Conservation (phyloP, 1,140 invertebrate species). For the Paraescarpia echinospica region DNA sequence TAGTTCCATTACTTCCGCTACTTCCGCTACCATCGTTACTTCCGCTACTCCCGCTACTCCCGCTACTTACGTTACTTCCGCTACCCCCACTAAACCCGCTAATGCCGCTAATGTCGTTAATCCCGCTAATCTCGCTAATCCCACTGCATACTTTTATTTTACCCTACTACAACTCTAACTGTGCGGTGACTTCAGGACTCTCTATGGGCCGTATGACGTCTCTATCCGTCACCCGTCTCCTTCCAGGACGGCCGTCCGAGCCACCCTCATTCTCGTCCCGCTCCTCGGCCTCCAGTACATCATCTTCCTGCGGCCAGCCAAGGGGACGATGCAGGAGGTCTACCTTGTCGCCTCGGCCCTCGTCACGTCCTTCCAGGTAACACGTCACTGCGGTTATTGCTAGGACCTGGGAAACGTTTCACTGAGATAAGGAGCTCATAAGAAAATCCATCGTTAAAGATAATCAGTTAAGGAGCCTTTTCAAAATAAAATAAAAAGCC, state of each 20-base stretch:
- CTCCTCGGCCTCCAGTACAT: conserved; percentile 54
- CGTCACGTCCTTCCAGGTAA: conserved; percentile 84
- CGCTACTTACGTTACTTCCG: not conserved
- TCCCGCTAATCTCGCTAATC: not conserved
- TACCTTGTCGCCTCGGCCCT: conserved; percentile 85
- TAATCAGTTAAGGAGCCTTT: too few relatives aligned
- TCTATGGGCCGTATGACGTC: not conserved
- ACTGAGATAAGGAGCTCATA: not conserved
- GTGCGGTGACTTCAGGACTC: not conserved
- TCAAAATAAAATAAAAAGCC: too few relatives aligned
- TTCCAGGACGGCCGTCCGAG: conserved; percentile 63
- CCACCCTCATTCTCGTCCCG: conserved; percentile 59
- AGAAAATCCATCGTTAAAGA: not conserved
- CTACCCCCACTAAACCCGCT: not conserved
- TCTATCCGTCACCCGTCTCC: not conserved
- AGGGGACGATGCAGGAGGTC: conserved; percentile 65
- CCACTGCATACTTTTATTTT: not conserved
- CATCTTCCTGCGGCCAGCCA: conserved; percentile 61
- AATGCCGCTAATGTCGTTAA: not conserved
- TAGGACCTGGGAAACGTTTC: too few relatives aligned
- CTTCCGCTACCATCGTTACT: not conserved
- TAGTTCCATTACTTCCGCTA: not conserved
- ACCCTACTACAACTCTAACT: not conserved
- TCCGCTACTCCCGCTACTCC: not conserved
- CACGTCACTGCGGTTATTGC: conserved; percentile 29